phyloP scores from a whole-genome alignment of 37 sponge, comb jelly and placozoan genomes.

The Tethya wilhelma region DNA sequence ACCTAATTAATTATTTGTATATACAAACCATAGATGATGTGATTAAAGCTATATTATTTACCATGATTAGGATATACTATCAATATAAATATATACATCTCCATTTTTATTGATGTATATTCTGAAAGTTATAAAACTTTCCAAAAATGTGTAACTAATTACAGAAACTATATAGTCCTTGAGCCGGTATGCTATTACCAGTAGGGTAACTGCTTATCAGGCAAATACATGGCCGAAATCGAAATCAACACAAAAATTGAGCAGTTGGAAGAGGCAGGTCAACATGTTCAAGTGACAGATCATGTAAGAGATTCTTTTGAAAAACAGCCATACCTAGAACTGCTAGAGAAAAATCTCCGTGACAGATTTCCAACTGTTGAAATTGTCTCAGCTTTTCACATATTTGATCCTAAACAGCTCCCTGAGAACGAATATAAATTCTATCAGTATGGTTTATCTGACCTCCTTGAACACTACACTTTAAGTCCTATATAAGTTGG shows the following conservation, averaged over 20 bases:
- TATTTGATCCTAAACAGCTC: not conserved
- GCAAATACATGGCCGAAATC: not conserved
- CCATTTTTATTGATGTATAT: no score
- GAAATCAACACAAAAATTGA: not conserved
- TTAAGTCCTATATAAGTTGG: not conserved
- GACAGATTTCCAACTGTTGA: slow-evolving; percentile 5
- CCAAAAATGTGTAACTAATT: no score
- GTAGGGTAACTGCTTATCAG: no score
- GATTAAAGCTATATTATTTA: no score
- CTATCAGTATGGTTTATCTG: not conserved
- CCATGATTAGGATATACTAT: no score
- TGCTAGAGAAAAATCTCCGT: slow-evolving; percentile 1
- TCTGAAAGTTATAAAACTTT: no score
- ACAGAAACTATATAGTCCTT: no score
- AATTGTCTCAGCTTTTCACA: not conserved
- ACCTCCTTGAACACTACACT: not conserved
- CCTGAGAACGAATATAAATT: not conserved
- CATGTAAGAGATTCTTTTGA: not conserved
- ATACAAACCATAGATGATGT: no score
- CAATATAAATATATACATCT: no score
- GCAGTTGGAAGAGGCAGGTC: slow-evolving; percentile 1
- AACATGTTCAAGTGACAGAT: not conserved
- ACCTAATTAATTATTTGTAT: no score
- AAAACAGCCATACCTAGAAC: not conserved
- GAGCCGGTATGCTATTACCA: no score